These are phyloP conservation scores for Acanthurus lineatus DNA, from an alignment of 2,797 vertebrate species.

Conservation along the genomic window DNA sequence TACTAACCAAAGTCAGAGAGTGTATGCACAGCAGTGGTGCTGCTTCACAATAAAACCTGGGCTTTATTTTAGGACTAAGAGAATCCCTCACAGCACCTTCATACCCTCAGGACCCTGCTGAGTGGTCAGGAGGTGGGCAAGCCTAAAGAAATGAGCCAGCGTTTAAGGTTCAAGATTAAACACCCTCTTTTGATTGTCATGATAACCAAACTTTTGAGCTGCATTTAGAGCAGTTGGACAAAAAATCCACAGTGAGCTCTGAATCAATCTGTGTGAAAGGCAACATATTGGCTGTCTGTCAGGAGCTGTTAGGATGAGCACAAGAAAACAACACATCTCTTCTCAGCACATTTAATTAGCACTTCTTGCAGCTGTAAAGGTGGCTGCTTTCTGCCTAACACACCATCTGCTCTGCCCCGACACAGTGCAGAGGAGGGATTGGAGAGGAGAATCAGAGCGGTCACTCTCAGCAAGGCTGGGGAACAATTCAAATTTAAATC, in stretches of 20 bases:
- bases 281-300: conserved; percentile 51
- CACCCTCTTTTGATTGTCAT: background rate
- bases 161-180: background rate
- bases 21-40: conserved; percentile 29
- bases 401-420: conserved; percentile 57
- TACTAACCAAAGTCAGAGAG: conserved; percentile 45
- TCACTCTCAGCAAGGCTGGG: conserved; percentile 32
- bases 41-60: conserved; percentile 38
- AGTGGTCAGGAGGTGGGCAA: background rate
- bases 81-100: conserved; percentile 34
- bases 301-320: conserved; percentile 36
- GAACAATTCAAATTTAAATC: conserved; percentile 11
- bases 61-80: conserved; percentile 36
- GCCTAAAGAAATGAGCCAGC: background rate
- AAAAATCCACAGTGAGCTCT: conserved; percentile 29
- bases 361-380: conserved; percentile 56
- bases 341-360: conserved; percentile 61
- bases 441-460: conserved; percentile 19
- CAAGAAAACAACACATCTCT: conserved; percentile 40
- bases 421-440: conserved; percentile 18
- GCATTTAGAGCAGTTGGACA: conserved; percentile 11
- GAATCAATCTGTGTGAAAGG: conserved; percentile 48
- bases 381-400: conserved; percentile 30
- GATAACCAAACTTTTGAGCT: conserved; percentile 3
- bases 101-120: conserved; percentile 11